phyloP scores from a whole-genome alignment of 2,888 invertebrate species.

The Automeris io region DNA sequence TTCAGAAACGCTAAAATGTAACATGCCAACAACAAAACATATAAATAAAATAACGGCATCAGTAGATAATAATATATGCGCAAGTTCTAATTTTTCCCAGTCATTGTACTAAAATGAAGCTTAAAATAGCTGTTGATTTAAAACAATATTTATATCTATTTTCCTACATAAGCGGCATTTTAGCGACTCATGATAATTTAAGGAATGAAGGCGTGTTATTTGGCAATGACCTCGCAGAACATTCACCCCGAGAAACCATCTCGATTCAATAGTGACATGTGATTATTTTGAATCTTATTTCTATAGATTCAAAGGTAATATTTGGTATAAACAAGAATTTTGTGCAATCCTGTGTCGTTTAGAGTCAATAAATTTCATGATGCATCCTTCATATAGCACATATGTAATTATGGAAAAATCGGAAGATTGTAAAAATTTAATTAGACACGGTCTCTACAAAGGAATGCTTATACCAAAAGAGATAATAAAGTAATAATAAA shows the following conservation, averaged over 20 bases:
- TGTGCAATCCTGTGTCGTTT: conserved; percentile 17
- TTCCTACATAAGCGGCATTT: conserved; percentile 41
- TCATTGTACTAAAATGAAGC: not conserved
- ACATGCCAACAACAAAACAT: not conserved
- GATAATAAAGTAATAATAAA: too few species aligned
- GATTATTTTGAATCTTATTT: conserved; percentile 24
- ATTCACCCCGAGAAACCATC: conserved; percentile 38
- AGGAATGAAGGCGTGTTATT: conserved; percentile 52
- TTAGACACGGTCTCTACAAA: too few species aligned
- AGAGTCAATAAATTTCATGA: conserved; percentile 18
- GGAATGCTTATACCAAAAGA: too few species aligned
- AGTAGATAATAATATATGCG: not conserved
- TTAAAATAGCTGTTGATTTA: not conserved
- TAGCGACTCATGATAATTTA: conserved; percentile 50
- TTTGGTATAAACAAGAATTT: conserved; percentile 8
- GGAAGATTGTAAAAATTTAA: too few species aligned
- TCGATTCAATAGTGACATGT: conserved; percentile 3
- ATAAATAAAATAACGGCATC: not conserved
- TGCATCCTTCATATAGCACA: not conserved
- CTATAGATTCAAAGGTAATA: conserved; percentile 11
- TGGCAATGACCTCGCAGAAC: conserved; percentile 71
- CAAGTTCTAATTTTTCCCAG: not conserved
- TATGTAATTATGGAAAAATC: too few species aligned
- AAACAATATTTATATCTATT: conserved; percentile 2
- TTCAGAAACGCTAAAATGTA: conserved; percentile 49